Percentiles rank a stretch among this genome's conserved stretches.
These are phyloP conservation scores for Mastomys natalensis DNA, from an alignment of 2,113 vertebrate species.

Conservation along the genomic window DNA sequence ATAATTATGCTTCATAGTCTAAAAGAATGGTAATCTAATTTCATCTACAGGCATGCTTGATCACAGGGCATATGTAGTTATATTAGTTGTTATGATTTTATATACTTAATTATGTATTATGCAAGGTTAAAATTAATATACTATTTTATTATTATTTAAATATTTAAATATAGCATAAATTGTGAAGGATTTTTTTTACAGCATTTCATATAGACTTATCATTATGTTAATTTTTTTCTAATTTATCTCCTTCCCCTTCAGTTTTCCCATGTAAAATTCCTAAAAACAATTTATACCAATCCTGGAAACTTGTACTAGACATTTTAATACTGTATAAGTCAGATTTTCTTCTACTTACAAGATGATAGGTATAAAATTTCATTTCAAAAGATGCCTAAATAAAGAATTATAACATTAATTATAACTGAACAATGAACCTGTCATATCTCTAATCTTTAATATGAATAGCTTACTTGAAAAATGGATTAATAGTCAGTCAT, in stretches of 20 bases:
- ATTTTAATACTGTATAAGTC: neutral
- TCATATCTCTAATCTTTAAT: neutral
- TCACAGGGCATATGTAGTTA: neutral
- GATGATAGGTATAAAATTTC: neutral
- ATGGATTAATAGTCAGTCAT: neutral
- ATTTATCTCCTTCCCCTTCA: neutral
- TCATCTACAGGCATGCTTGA: neutral
- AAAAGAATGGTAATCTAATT: slow-evolving; percentile 4
- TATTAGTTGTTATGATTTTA: neutral
- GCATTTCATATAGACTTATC: neutral
- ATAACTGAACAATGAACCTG: neutral
- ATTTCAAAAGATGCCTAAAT: neutral
- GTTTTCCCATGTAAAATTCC: neutral
- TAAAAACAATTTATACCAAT: neutral
- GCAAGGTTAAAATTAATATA: neutral
- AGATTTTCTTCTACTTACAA: neutral
- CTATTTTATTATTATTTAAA: neutral
- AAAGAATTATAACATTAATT: slow-evolving; percentile 2
- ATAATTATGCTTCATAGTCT: slow-evolving; percentile 37
- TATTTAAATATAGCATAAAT: neutral
- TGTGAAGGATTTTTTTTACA: neutral
- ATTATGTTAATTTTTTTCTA: neutral
- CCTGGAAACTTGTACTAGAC: neutral
- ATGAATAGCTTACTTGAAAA: neutral
- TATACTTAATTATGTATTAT: slow-evolving; percentile 35